phyloP scores from a whole-genome alignment of 2,797 vertebrate species.

The Pangasius djambal region DNA sequence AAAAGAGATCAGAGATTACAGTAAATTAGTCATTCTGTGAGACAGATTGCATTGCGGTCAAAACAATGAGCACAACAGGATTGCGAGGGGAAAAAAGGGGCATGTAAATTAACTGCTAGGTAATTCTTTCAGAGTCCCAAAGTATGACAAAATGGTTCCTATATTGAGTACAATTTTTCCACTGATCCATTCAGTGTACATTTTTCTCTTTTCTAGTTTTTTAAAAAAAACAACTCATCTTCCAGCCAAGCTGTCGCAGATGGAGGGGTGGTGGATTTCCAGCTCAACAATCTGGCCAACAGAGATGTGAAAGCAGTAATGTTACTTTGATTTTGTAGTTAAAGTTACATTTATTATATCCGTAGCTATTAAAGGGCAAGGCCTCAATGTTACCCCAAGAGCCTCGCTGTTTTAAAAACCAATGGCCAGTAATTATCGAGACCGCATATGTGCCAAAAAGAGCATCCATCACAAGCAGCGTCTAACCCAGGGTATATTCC shows the following conservation, averaged over 20 bases:
- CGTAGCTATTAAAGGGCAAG: neutral
- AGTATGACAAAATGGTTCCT: too few relatives aligned
- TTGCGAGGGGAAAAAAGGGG: too few relatives aligned
- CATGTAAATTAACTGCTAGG: too few relatives aligned
- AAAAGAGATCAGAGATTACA: too few relatives aligned
- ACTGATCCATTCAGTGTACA: too few relatives aligned
- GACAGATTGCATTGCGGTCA: too few relatives aligned
- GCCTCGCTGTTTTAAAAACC: slow-evolving; percentile 12
- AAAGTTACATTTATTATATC: neutral
- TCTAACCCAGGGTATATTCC: neutral
- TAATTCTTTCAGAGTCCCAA: too few relatives aligned
- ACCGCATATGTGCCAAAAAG: neutral
- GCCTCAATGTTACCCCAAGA: neutral
- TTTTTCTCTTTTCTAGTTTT: too few relatives aligned
- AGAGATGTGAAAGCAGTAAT: slow-evolving; percentile 28
- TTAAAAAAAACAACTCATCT: neutral
- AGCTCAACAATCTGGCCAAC: neutral
- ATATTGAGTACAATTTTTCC: too few relatives aligned
- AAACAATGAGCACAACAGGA: too few relatives aligned
- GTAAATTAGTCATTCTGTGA: too few relatives aligned
- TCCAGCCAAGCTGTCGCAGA: neutral
- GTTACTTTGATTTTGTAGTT: neutral
- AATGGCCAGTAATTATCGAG: neutral
- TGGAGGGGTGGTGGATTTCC: slow-evolving; percentile 13
- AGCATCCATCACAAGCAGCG: slow-evolving; percentile 1